A percentile compares a stretch with the other conserved stretches of the same genome.
These are phyloP conservation scores for Spinus olivaceus DNA, from an alignment of 2,797 vertebrate genomes.

Conservation along the genomic window DNA sequence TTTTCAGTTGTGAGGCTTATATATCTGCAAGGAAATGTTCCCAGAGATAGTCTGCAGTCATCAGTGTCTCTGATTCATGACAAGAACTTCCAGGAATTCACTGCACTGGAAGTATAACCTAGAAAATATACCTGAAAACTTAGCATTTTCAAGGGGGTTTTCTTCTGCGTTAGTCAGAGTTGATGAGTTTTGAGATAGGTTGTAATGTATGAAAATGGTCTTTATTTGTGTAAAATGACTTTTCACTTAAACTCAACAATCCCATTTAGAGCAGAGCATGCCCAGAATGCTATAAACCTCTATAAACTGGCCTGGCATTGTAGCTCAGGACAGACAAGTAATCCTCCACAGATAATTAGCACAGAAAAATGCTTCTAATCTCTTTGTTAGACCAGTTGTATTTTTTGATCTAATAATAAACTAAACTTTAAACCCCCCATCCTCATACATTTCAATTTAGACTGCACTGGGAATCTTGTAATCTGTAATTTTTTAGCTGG, in stretches of 20 bases:
- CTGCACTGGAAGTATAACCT: neutral
- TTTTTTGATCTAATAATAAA: constrained; percentile 31
- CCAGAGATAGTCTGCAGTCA: neutral
- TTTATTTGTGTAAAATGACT: neutral
- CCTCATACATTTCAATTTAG: neutral
- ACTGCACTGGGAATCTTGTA: neutral
- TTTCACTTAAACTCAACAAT: neutral
- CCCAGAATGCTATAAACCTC: neutral
- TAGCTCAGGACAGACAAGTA: neutral
- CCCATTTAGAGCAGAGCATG: neutral
- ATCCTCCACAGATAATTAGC: constrained; percentile 35
- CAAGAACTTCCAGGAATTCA: neutral
- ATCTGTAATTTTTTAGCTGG: neutral
- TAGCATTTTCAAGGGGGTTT: neutral
- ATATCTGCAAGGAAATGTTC: neutral
- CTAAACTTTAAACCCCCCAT: neutral
- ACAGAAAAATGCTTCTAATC: constrained; percentile 31
- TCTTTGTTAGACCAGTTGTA: neutral
- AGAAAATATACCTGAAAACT: neutral
- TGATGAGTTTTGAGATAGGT: neutral
- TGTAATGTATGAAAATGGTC: neutral
- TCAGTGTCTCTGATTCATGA: neutral
- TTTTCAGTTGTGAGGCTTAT: neutral
- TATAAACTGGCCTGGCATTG: neutral
- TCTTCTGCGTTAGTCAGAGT: neutral